Evolutionary conservation across 2,888 invertebrate species (phyloP).

Genomic region (Omphaloscelis lunosa): DNA sequence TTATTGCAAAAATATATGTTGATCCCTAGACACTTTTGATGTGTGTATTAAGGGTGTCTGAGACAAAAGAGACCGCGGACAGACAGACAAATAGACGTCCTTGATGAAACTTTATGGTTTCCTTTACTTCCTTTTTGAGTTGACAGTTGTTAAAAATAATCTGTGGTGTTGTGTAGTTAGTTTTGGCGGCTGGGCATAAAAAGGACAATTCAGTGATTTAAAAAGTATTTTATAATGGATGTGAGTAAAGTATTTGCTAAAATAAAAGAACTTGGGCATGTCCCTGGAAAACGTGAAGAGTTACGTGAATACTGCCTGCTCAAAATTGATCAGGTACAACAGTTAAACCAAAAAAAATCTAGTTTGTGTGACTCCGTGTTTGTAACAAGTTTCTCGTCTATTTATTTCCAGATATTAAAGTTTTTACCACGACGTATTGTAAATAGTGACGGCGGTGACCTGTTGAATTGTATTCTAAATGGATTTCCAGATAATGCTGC

Average conservation of each 20-base stretch:
- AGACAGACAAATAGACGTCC: too few species aligned
- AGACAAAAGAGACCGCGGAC: too few species aligned
- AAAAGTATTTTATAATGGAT: constrained; percentile 69
- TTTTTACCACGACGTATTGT: constrained; percentile 79
- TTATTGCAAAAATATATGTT: too few species aligned
- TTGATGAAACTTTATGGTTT: too few species aligned
- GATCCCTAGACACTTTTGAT: too few species aligned
- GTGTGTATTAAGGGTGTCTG: too few species aligned
- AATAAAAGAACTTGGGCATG: constrained; percentile 80
- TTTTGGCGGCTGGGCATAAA: constrained; percentile 55
- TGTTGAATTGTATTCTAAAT: constrained; percentile 82
- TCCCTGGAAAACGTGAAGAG: constrained; percentile 78
- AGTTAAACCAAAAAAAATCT: background rate
- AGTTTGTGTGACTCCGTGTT: background rate
- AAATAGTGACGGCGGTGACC: constrained; percentile 80
- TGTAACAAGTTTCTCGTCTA: constrained; percentile 6
- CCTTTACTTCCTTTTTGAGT: too few species aligned
- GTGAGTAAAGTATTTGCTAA: constrained; percentile 72
- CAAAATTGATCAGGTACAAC: constrained; percentile 78
- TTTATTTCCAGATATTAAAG: constrained; percentile 77
- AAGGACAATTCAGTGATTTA: background rate
- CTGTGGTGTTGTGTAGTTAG: constrained; percentile 14
- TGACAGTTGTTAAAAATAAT: constrained; percentile 11
- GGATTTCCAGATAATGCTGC: constrained; percentile 77
- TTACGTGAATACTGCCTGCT: constrained; percentile 78